Conservation (phyloP, 2,113 vertebrate species). For the Myiozetetes cayanensis region DNA sequence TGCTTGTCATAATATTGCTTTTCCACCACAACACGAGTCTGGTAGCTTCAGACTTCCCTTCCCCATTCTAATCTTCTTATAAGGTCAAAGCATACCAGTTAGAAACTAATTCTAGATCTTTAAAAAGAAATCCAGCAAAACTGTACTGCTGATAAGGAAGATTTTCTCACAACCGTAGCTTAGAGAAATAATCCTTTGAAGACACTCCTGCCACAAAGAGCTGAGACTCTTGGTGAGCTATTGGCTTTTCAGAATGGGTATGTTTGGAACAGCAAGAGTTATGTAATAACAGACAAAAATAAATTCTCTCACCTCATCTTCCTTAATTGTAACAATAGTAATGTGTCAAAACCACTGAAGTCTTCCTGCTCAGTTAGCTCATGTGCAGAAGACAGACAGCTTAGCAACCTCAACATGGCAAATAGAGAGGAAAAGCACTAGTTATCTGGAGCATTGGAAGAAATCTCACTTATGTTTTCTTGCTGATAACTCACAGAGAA, state of each 20-base stretch:
- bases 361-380: neutral
- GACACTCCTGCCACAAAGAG: neutral
- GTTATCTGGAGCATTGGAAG: neutral
- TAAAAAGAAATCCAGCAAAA: neutral
- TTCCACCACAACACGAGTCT: neutral
- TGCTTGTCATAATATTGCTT: neutral
- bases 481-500: neutral
- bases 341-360: neutral
- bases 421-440: neutral
- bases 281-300: neutral
- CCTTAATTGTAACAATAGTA: neutral
- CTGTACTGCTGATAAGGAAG: neutral
- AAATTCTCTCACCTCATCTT: neutral
- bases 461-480: neutral
- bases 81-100: neutral
- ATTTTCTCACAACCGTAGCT: neutral
- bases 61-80: neutral
- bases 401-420: neutral
- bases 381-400: fast-evolving
- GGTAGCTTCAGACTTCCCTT: neutral
- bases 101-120: neutral
- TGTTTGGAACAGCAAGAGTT: neutral
- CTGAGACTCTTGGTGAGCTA: neutral
- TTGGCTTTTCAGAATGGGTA: neutral
- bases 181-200: neutral